Conservation (phyloP, 2,113 vertebrate genomes). For the Halcyon malimbica region DNA sequence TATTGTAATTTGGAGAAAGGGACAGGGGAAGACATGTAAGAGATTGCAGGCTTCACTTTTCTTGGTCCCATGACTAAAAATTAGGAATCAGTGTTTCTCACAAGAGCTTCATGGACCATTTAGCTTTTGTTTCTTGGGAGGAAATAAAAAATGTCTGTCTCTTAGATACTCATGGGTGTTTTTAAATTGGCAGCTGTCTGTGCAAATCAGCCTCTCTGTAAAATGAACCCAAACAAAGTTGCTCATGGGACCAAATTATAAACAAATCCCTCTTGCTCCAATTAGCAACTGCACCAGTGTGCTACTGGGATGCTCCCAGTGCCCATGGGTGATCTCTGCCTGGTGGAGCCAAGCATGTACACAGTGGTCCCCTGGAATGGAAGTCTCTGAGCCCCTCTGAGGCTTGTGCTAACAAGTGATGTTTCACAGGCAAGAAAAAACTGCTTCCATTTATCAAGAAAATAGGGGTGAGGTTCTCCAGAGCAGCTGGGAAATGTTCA, state of each 20-base stretch:
- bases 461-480: neutral
- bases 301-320: neutral
- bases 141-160: neutral
- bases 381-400: neutral
- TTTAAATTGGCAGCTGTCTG: neutral
- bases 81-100: neutral
- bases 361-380: neutral
- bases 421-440: neutral
- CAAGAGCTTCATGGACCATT: neutral
- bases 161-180: neutral
- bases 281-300: neutral
- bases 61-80: neutral
- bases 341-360: neutral
- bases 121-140: neutral
- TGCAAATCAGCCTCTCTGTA: neutral
- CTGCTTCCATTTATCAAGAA: neutral
- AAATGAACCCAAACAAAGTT: neutral
- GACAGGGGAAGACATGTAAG: neutral
- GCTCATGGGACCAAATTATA: neutral
- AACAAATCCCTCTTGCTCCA: neutral
- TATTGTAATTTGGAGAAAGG: conserved; percentile 28
- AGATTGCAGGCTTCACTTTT: neutral
- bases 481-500: neutral
- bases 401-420: neutral
- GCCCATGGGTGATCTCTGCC: neutral